Evolutionary conservation across 2,113 vertebrate species (phyloP).

Genomic region (Lanius ludovicianus): DNA sequence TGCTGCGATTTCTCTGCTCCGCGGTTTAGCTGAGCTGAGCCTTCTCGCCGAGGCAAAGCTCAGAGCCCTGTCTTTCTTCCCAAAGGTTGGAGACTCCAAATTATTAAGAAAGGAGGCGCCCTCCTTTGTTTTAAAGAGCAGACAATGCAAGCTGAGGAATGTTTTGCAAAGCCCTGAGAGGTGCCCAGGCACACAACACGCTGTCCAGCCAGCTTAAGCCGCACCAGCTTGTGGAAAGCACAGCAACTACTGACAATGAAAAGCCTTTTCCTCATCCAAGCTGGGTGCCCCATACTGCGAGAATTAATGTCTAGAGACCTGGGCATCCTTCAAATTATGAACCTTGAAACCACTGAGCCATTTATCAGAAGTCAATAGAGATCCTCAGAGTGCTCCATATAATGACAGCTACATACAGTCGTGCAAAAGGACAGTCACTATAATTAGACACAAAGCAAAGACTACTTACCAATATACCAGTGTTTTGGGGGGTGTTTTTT

Average conservation of each 20-base stretch:
- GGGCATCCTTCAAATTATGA: constrained; percentile 85
- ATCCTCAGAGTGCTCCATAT: constrained; percentile 82
- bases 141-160: constrained; percentile 55
- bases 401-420: constrained; percentile 85
- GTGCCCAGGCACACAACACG: constrained; percentile 43
- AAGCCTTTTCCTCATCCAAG: constrained; percentile 76
- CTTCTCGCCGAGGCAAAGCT: neutral
- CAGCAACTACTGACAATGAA: constrained; percentile 72
- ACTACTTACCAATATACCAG: constrained; percentile 92
- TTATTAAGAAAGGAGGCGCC: constrained; percentile 51
- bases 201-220: constrained; percentile 55
- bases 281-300: constrained; percentile 83
- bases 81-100: constrained; percentile 8
- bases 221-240: constrained; percentile 66
- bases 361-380: constrained; percentile 86
- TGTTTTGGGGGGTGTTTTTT: constrained; percentile 73
- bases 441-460: constrained; percentile 91
- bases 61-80: neutral
- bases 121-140: constrained; percentile 52
- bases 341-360: constrained; percentile 85
- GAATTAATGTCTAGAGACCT: constrained; percentile 84
- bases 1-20: neutral
- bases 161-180: constrained; percentile 50
- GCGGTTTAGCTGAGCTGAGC: neutral
- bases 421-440: constrained; percentile 86